Percentiles rank a stretch among this genome's conserved stretches.
Evolutionary conservation across 2,888 invertebrate species (phyloP).

Genomic region (Hylaea fasciaria): DNA sequence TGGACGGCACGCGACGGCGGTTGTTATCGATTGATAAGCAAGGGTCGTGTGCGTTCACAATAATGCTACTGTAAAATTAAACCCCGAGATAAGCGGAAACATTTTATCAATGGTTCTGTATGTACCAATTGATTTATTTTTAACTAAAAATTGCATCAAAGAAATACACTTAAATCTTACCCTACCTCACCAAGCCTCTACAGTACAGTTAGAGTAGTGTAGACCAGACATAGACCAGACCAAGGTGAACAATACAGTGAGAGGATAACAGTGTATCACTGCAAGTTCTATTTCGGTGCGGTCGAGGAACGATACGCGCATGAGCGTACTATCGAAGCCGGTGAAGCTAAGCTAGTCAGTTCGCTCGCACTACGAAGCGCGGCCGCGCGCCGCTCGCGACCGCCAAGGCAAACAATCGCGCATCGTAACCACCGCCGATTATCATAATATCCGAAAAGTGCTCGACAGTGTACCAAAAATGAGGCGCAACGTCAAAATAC

Average conservation of each 20-base stretch:
- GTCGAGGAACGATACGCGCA: slow-evolving; percentile 76
- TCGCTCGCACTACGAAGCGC: slow-evolving; percentile 73
- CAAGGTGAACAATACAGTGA: slow-evolving; percentile 52
- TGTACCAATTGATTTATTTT: too few relatives aligned
- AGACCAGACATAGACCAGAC: slow-evolving; percentile 34
- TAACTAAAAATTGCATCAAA: neutral
- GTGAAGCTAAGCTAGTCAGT: slow-evolving; percentile 60
- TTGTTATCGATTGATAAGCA: too few relatives aligned
- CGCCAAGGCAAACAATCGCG: slow-evolving; percentile 51
- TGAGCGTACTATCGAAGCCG: slow-evolving; percentile 65
- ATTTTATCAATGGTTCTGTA: too few relatives aligned
- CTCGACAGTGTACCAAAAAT: slow-evolving; percentile 57
- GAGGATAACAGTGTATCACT: slow-evolving; percentile 50
- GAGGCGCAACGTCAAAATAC: slow-evolving; percentile 78
- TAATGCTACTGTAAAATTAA: too few relatives aligned
- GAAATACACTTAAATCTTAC: neutral
- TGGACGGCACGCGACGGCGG: too few relatives aligned
- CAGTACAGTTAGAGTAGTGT: neutral
- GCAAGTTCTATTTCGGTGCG: slow-evolving; percentile 70
- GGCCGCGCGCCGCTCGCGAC: slow-evolving; percentile 76
- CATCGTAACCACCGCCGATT: slow-evolving; percentile 47
- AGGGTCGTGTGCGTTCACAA: too few relatives aligned
- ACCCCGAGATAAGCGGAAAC: too few relatives aligned
- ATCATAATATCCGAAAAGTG: slow-evolving; percentile 43
- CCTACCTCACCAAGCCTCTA: neutral